Evolutionary conservation across 1,140 invertebrate genomes (phyloP).

Genomic region (Papilio helenus): DNA sequence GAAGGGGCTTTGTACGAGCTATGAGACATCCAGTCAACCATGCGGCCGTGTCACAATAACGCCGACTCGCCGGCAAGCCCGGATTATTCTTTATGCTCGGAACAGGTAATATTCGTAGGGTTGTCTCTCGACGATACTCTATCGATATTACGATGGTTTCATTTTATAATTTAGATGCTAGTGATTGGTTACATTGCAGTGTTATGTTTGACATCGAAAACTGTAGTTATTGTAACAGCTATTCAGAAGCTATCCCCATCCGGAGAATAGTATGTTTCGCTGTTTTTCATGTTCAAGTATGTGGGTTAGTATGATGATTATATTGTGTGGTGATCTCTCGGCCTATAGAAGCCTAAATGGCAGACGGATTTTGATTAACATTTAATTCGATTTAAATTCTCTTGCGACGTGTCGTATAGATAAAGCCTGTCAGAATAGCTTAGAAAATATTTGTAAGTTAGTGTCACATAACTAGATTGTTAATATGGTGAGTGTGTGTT

Average conservation of each 20-base stretch:
- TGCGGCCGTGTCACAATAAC: constrained; percentile 60
- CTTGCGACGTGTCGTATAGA: no score
- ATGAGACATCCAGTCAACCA: constrained; percentile 61
- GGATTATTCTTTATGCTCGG: constrained; percentile 69
- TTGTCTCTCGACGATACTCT: constrained; percentile 40
- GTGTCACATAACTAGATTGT: no score
- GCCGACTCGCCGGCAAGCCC: constrained; percentile 50
- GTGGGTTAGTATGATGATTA: no score
- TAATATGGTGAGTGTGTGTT: no score
- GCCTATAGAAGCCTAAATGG: no score
- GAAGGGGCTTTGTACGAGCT: constrained; percentile 58
- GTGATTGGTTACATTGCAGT: neutral
- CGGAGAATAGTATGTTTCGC: no score
- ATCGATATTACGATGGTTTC: constrained; percentile 39
- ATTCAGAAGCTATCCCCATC: neutral
- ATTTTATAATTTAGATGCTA: constrained; percentile 10
- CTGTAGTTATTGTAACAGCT: neutral
- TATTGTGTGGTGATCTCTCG: no score
- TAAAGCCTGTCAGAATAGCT: no score
- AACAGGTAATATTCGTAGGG: constrained; percentile 71
- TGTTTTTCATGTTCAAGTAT: no score
- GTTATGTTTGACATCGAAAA: neutral
- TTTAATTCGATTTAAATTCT: no score
- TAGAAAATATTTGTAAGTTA: no score
- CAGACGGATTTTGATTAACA: no score